Evolutionary conservation across 1,140 invertebrate genomes (phyloP).

Genomic region (Popillia japonica): DNA sequence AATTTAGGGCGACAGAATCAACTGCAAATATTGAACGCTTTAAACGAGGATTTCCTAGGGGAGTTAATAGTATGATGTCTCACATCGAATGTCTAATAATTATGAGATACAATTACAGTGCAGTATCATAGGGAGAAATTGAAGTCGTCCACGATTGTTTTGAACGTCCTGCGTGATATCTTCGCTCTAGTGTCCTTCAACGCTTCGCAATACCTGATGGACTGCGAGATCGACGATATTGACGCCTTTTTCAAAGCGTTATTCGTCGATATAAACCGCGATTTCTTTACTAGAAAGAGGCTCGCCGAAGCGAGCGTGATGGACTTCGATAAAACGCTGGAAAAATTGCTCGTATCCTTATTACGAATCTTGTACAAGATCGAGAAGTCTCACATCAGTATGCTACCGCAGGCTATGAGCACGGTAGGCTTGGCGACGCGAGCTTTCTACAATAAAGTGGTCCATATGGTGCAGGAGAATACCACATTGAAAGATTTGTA

Average conservation of each 20-base stretch:
- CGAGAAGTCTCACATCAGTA: neutral
- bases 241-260: neutral
- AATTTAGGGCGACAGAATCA: conserved; percentile 1
- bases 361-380: neutral
- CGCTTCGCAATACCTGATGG: neutral
- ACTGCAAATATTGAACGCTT: conserved; percentile 17
- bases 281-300: conserved; percentile 9
- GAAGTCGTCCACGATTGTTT: neutral
- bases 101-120: no score
- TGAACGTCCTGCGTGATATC: conserved; percentile 5
- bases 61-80: neutral
- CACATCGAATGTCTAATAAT: no score
- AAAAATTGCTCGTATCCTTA: neutral
- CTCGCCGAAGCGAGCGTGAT: neutral
- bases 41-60: conserved; percentile 2
- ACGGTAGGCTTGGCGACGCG: neutral
- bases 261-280: neutral
- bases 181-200: neutral
- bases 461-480: conserved; percentile 12
- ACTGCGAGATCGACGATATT: neutral
- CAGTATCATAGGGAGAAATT: neutral
- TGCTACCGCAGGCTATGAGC: neutral
- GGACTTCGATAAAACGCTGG: neutral
- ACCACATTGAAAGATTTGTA: neutral
- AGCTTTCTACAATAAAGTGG: neutral